phyloP scores from a whole-genome alignment of 1,140 invertebrate genomes.

The Drosophila tsacasi region DNA sequence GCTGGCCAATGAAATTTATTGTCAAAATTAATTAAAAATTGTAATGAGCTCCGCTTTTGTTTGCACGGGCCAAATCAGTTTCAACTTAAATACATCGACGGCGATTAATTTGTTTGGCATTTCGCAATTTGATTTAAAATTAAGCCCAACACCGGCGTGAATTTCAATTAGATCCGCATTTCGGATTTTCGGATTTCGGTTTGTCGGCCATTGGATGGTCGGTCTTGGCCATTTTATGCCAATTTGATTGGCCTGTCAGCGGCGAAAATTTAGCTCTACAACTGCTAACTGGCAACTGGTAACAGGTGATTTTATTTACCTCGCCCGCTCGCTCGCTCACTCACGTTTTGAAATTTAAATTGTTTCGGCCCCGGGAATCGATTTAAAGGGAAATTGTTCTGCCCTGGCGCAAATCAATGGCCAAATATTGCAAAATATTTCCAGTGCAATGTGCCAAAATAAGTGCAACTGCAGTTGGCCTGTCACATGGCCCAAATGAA shows the following conservation, averaged over 20 bases:
- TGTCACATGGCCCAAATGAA: constrained; percentile 61
- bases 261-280: constrained; percentile 32
- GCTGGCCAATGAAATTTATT: constrained; percentile 61
- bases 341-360: constrained; percentile 44
- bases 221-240: constrained; percentile 62
- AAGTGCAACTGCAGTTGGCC: constrained; percentile 37
- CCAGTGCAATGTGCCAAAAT: constrained; percentile 42
- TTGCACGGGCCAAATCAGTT: constrained; percentile 32
- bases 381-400: constrained; percentile 38
- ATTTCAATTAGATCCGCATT: constrained; percentile 72
- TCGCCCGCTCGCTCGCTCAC: constrained; percentile 2
- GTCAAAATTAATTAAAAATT: constrained; percentile 83
- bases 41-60: constrained; percentile 62
- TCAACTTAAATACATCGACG: constrained; percentile 58
- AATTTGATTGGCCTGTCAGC: constrained; percentile 76
- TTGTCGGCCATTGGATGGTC: neutral
- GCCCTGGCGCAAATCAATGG: constrained; percentile 26
- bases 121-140: constrained; percentile 74
- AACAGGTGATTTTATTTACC: constrained; percentile 56
- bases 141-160: constrained; percentile 60
- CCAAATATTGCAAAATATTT: constrained; percentile 48
- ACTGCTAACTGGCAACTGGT: constrained; percentile 34
- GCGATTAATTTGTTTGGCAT: constrained; percentile 77
- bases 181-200: constrained; percentile 17
- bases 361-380: constrained; percentile 19